These are phyloP conservation scores for Zaprionus camerounensis DNA, from an alignment of 1,140 invertebrate species.

Conservation along the genomic window DNA sequence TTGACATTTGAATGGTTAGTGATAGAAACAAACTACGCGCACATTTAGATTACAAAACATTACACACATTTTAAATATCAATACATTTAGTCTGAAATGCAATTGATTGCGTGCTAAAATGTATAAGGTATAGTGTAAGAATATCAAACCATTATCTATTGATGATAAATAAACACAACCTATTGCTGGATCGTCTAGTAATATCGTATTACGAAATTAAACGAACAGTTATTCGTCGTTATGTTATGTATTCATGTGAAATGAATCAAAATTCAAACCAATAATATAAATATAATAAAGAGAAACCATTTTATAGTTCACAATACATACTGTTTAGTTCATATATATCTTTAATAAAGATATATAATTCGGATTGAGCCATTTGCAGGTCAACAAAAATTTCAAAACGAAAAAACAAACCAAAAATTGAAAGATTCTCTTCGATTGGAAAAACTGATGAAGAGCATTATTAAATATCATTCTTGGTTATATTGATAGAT, in stretches of 20 bases:
- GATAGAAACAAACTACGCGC: background rate
- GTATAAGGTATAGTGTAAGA: no score
- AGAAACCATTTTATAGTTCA: background rate
- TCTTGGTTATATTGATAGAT: background rate
- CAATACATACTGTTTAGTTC: background rate
- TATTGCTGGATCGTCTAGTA: background rate
- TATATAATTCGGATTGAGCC: background rate
- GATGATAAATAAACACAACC: background rate
- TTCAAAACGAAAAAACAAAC: background rate
- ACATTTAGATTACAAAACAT: background rate
- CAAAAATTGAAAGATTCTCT: background rate
- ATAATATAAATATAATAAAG: background rate
- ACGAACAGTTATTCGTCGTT: background rate
- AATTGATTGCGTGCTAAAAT: no score
- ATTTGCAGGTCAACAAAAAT: background rate
- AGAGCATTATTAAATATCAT: background rate
- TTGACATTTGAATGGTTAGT: background rate
- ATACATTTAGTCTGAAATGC: no score
- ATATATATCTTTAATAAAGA: background rate
- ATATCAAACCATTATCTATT: background rate
- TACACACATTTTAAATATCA: background rate
- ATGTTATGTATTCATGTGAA: background rate
- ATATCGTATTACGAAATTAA: background rate
- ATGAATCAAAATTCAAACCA: background rate
- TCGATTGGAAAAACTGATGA: constrained; percentile 1